Conservation (phyloP, 2,888 invertebrate genomes). For the Macrophya alboannulata region DNA sequence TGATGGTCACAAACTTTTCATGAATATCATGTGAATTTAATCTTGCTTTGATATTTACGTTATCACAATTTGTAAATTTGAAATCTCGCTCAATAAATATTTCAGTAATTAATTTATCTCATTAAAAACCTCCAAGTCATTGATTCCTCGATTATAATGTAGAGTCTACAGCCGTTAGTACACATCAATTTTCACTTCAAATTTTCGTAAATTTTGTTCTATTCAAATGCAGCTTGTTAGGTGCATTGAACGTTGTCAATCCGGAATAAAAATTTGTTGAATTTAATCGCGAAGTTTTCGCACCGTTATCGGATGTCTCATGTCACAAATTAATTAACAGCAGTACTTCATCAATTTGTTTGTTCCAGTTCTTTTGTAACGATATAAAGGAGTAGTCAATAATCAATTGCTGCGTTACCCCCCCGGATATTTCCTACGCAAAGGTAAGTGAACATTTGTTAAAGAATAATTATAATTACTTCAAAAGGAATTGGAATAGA, state of each 20-base stretch:
- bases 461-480: background rate
- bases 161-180: background rate
- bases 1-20: background rate
- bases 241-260: background rate
- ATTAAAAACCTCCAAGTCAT: background rate
- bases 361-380: too few relatives aligned
- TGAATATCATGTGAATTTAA: background rate
- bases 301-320: background rate
- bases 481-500: background rate
- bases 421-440: background rate
- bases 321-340: too few relatives aligned
- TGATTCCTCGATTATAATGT: background rate
- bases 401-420: background rate
- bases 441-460: constrained; percentile 2
- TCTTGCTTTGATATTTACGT: constrained; percentile 27
- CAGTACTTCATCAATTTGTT: too few relatives aligned
- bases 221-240: background rate
- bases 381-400: too few relatives aligned
- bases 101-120: background rate
- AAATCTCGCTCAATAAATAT: constrained; percentile 49
- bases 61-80: constrained; percentile 28
- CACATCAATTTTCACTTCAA: background rate
- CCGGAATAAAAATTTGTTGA: background rate
- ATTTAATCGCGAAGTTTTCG: background rate
- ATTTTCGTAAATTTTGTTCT: background rate